phyloP scores from a whole-genome alignment of 2,888 invertebrate genomes.

The Pristionchus maxplancki region DNA sequence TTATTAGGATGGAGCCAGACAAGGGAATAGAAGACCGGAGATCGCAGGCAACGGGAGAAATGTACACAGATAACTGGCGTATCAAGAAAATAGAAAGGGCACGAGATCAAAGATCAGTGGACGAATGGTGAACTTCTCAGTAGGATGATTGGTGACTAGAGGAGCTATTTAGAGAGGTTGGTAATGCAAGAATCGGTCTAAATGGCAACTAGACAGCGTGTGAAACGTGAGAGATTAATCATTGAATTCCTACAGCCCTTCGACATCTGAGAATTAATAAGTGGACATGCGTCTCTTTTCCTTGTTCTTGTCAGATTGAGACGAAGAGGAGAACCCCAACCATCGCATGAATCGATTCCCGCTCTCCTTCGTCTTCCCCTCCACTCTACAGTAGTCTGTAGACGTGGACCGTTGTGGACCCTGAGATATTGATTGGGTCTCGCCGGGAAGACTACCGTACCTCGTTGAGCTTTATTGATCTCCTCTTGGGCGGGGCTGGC shows the following conservation, averaged over 20 bases:
- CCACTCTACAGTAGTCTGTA: constrained; percentile 50
- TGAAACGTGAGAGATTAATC: too few species aligned
- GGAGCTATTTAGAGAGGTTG: too few species aligned
- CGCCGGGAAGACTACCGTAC: neutral
- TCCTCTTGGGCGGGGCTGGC: constrained; percentile 9
- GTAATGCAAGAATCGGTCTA: too few species aligned
- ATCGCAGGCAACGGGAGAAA: constrained; percentile 13
- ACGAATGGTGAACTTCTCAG: neutral
- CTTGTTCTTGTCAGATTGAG: neutral
- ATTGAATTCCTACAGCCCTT: neutral
- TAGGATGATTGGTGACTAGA: too few species aligned
- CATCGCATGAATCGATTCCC: constrained; percentile 52
- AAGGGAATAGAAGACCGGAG: constrained; percentile 36
- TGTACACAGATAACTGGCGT: neutral
- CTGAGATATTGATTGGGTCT: constrained; percentile 1
- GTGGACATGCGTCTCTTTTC: constrained; percentile 51
- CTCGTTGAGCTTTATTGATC: constrained; percentile 35
- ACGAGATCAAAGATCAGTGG: constrained; percentile 8
- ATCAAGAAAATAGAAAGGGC: neutral
- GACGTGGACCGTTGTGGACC: constrained; percentile 52
- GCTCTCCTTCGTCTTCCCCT: constrained; percentile 48
- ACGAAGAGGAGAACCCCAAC: constrained; percentile 45
- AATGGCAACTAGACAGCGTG: too few species aligned
- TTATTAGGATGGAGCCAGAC: neutral
- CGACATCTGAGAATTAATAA: neutral